These are phyloP conservation scores for Paragorgia papillata DNA, from an alignment of 92 coral and sea anemone species.

Conservation along the genomic window DNA sequence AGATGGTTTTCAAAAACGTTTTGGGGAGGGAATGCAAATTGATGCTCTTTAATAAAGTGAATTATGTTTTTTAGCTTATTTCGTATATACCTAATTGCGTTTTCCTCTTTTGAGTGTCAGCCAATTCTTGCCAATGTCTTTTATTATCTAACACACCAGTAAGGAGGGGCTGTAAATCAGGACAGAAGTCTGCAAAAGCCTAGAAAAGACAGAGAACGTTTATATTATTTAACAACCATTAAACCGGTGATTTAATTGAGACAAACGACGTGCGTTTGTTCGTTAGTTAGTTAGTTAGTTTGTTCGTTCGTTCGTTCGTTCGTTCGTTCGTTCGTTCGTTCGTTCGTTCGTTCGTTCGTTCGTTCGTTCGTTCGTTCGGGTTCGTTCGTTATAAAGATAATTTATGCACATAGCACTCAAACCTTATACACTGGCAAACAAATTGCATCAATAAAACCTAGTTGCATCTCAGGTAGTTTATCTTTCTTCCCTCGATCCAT, in stretches of 20 bases:
- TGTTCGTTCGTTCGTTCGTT: neutral
- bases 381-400: too few species aligned
- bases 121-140: slow-evolving; percentile 92
- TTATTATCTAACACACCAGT: slow-evolving; percentile 91
- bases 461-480: slow-evolving; percentile 98
- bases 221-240: neutral
- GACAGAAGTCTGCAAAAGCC: slow-evolving; percentile 85
- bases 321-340: neutral
- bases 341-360: neutral
- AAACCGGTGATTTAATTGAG: neutral
- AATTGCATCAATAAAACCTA: slow-evolving; percentile 93
- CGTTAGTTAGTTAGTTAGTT: neutral
- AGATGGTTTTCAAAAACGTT: too few species aligned
- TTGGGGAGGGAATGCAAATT: too few species aligned
- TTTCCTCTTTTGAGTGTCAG: slow-evolving; percentile 83
- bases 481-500: slow-evolving; percentile 98
- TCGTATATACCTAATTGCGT: too few species aligned
- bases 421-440: slow-evolving; percentile 98
- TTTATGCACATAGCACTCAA: neutral
- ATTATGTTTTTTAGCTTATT: too few species aligned
- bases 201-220: slow-evolving; percentile 13
- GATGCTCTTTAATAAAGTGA: too few species aligned
- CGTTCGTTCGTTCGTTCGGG: too few species aligned
- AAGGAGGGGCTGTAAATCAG: slow-evolving; percentile 64
- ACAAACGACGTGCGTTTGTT: neutral